These are phyloP conservation scores for Diabrotica undecimpunctata DNA, from an alignment of 1,140 invertebrate species.

Conservation along the genomic window DNA sequence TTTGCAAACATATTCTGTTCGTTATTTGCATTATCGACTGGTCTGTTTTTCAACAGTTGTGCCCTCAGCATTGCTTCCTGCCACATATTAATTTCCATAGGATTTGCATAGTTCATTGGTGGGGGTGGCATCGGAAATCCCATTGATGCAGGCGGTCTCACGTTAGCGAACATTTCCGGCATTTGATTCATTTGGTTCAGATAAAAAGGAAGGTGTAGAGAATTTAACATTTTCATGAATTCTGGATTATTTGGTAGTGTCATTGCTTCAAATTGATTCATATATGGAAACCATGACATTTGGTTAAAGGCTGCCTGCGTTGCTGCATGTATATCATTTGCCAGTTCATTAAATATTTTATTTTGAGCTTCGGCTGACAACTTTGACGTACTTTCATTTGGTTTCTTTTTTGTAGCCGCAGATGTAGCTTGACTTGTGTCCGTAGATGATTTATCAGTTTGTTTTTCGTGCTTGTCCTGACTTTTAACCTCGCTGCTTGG, in stretches of 20 bases:
- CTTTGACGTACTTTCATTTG: constrained; percentile 4
- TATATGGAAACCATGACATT: constrained; percentile 67
- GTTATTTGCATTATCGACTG: constrained; percentile 33
- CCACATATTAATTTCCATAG: constrained; percentile 63
- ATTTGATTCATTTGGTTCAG: constrained; percentile 50
- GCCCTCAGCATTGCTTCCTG: constrained; percentile 59
- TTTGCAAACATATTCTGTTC: constrained; percentile 30
- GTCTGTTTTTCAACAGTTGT: constrained; percentile 46
- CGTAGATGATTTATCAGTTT: constrained; percentile 7
- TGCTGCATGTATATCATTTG: constrained; percentile 62
- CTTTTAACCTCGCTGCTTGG: constrained; percentile 38
- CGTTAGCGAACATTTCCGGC: constrained; percentile 45
- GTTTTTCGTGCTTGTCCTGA: constrained; percentile 6
- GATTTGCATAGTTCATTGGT: constrained; percentile 52
- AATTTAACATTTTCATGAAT: constrained; percentile 49
- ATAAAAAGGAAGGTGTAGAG: constrained; percentile 43
- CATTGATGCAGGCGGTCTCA: constrained; percentile 43
- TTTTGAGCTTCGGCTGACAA: constrained; percentile 9
- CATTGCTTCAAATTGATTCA: constrained; percentile 57
- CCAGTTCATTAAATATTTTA: constrained; percentile 41
- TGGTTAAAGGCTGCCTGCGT: constrained; percentile 64
- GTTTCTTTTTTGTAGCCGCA: constrained; percentile 6
- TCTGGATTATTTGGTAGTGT: constrained; percentile 47
- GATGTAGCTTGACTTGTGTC: not conserved
- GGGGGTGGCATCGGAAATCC: constrained; percentile 50